phyloP scores from a whole-genome alignment of 1,140 invertebrate species.

The Drosophila insularis region DNA sequence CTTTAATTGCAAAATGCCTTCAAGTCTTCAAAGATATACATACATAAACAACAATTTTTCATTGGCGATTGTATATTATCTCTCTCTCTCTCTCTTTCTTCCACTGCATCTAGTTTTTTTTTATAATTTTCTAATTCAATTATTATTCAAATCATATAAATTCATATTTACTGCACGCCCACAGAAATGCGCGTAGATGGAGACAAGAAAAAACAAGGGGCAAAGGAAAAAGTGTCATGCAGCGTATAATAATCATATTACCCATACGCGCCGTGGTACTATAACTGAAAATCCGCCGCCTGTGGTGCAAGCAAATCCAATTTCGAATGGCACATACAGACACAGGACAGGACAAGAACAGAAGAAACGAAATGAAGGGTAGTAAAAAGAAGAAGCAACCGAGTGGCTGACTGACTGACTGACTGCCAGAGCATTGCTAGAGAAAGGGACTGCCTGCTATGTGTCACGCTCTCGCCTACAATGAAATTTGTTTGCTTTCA shows the following conservation, averaged over 20 bases:
- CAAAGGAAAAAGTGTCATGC: conserved; percentile 32
- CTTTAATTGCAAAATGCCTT: conserved; percentile 32
- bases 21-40: background rate
- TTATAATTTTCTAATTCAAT: conserved; percentile 75
- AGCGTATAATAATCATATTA: conserved; percentile 71
- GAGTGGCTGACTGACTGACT: background rate
- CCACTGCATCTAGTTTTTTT: background rate
- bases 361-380: background rate
- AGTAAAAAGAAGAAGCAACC: background rate
- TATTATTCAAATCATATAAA: conserved; percentile 80
- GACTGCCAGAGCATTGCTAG: background rate
- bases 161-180: conserved; percentile 47
- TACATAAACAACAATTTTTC: background rate
- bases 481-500: conserved; percentile 64
- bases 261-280: conserved; percentile 44
- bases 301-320: conserved; percentile 54
- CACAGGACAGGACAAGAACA: conserved; percentile 11
- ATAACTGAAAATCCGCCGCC: conserved; percentile 25
- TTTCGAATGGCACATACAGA: conserved; percentile 38
- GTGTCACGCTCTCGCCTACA: conserved; percentile 46
- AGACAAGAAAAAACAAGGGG: background rate
- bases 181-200: background rate
- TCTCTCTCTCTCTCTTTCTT: background rate
- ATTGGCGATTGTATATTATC: background rate
- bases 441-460: conserved; percentile 25